Conservation (phyloP, 2,888 invertebrate species). For the Latrodectus elegans region DNA sequence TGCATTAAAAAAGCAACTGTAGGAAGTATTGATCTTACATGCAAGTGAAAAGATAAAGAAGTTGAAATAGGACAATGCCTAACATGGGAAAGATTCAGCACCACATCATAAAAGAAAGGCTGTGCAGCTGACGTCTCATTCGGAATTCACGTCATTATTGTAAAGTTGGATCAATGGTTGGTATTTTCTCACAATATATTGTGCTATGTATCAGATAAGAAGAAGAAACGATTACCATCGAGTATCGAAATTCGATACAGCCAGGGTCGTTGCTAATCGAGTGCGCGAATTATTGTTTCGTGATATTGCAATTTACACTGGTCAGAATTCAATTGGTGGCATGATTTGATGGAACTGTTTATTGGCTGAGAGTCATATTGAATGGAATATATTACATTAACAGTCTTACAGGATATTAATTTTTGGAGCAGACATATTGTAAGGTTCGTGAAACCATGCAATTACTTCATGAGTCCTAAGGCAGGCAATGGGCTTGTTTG, state of each 20-base stretch:
- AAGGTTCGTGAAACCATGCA: too few relatives aligned
- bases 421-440: constrained; percentile 29
- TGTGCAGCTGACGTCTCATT: too few relatives aligned
- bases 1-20: too few relatives aligned
- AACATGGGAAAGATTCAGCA: too few relatives aligned
- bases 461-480: constrained; percentile 30
- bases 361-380: constrained; percentile 23
- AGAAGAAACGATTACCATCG: constrained; percentile 31
- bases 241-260: constrained; percentile 19
- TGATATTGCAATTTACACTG: constrained; percentile 18
- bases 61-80: too few relatives aligned
- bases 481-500: constrained; percentile 36
- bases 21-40: too few relatives aligned
- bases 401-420: constrained; percentile 8
- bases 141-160: too few relatives aligned
- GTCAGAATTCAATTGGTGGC: constrained; percentile 14
- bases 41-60: too few relatives aligned
- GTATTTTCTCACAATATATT: background rate
- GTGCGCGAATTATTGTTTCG: constrained; percentile 24
- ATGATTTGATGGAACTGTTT: constrained; percentile 24
- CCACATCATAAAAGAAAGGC: too few relatives aligned
- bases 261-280: constrained; percentile 21
- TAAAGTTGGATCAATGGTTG: background rate
- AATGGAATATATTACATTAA: constrained; percentile 13
- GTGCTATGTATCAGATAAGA: constrained; percentile 26